A percentile compares a stretch with the other conserved stretches of the same genome.
Conservation (phyloP, 2,113 vertebrate species). For the Camarhynchus parvulus region DNA sequence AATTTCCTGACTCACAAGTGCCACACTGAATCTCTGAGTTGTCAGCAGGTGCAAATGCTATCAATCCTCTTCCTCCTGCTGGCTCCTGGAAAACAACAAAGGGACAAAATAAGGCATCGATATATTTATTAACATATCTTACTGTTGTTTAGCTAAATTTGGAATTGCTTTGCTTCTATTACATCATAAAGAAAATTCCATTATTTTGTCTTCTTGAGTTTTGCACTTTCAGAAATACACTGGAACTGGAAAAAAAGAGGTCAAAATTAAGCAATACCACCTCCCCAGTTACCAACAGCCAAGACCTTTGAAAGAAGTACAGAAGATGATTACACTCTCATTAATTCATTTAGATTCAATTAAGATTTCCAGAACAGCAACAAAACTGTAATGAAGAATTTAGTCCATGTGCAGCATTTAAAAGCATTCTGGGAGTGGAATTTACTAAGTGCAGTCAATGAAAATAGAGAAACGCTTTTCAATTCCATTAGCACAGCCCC, state of each 20-base stretch:
- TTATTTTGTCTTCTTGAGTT: background rate
- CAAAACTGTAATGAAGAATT: background rate
- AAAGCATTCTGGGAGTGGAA: background rate
- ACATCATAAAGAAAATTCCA: background rate
- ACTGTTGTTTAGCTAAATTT: background rate
- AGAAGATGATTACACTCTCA: accelerated
- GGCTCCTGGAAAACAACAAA: slow-evolving; percentile 3
- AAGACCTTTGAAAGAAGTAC: background rate
- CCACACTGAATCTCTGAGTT: background rate
- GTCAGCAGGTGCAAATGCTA: background rate
- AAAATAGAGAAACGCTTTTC: background rate
- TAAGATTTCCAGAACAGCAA: background rate
- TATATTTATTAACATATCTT: background rate
- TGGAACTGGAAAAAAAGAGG: background rate
- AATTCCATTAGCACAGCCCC: background rate
- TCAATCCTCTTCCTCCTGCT: background rate
- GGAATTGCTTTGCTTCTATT: background rate
- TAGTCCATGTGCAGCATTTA: background rate
- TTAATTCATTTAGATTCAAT: background rate
- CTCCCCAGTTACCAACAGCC: background rate
- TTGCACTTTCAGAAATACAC: background rate
- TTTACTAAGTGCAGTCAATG: background rate
- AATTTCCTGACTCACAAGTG: background rate
- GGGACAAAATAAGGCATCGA: background rate
- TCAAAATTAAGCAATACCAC: background rate